These are phyloP conservation scores for Plebejus anna DNA, from an alignment of 2,888 invertebrate species.

Conservation along the genomic window DNA sequence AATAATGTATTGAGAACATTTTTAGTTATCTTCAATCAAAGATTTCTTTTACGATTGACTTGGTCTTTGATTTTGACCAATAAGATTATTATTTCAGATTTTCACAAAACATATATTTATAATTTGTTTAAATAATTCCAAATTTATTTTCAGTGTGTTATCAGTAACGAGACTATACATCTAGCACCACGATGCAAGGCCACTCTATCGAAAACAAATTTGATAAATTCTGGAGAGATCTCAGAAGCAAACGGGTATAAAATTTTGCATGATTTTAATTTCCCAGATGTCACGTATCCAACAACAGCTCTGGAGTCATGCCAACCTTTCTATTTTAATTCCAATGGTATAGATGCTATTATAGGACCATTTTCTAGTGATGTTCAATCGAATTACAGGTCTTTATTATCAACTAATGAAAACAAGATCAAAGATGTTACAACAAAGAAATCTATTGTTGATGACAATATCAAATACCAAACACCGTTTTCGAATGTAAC, in stretches of 20 bases:
- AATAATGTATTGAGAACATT: no score
- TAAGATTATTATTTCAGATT: background rate
- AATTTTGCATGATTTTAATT: slow-evolving; percentile 33
- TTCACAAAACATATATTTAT: background rate
- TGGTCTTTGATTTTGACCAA: slow-evolving; percentile 17
- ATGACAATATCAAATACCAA: background rate
- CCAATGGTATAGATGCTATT: slow-evolving; percentile 40
- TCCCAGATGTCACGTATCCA: slow-evolving; percentile 44
- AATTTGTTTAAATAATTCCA: background rate
- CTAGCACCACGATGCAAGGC: background rate
- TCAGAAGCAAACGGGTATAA: slow-evolving; percentile 17
- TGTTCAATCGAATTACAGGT: slow-evolving; percentile 48
- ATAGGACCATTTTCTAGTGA: slow-evolving; percentile 53
- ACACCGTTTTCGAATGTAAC: background rate
- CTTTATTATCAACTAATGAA: slow-evolving; percentile 32
- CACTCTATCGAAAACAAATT: background rate
- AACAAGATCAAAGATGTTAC: slow-evolving; percentile 20
- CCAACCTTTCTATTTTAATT: slow-evolving; percentile 53
- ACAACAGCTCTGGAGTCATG: slow-evolving; percentile 48
- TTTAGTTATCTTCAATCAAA: no score
- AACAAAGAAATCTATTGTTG: background rate
- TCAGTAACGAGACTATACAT: slow-evolving; percentile 5
- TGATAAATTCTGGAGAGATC: background rate
- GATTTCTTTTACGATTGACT: no score
- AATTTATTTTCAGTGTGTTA: slow-evolving; percentile 9